Base-by-base conservation (phyloP, 2,888 invertebrate species). In the Lypha dubia region DNA sequence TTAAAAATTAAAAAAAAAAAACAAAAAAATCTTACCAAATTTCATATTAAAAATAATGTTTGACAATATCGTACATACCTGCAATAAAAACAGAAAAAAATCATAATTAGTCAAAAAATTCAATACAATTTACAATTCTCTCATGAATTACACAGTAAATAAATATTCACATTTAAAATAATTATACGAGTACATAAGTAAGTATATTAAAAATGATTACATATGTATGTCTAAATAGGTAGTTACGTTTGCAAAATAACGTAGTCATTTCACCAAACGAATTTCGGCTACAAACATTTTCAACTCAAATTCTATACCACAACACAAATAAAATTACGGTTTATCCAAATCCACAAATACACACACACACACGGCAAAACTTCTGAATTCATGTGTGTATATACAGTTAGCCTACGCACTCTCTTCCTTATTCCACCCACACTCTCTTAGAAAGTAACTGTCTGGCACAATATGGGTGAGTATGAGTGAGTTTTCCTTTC, bases 251-350 rank as follows among this genome's bases (percentile, higher is more conserved):
- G 24, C 24, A 24, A 24, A 51, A 24, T 51, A 13, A 22, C 51
- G 22, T 20, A 20, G 9, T 0, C 17, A 8, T 20, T 49, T 7
- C 20, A 49, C 3, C 49, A 9, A 17, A 7, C 20, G 8, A 9
- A 49, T 53, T 53, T 53, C 15, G 13, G n/a, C 32, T 24, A 20
- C 51, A 28, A 35, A 17, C 28, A 15, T 32, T 46, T 46, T 46
- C 15, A 15, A n/a, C 20, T 35, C n/a, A 60, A 35, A 24, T 51
- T 38, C 38, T 22, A 22, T 22, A n/a, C 22, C 56, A 32, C 62
- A 74, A 62, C 17, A 41, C 49, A 62, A 9, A 44, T 24, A 58
- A n/a, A 35, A 63, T 75, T 75, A 63, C 41, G 65, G 17, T 63
- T 28, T 28, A 28, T 63, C 53, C n/a, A 41, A 41, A 49, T 62